Evolutionary conservation across 1,140 invertebrate genomes (phyloP).

Genomic region (Bactericera cockerelli): DNA sequence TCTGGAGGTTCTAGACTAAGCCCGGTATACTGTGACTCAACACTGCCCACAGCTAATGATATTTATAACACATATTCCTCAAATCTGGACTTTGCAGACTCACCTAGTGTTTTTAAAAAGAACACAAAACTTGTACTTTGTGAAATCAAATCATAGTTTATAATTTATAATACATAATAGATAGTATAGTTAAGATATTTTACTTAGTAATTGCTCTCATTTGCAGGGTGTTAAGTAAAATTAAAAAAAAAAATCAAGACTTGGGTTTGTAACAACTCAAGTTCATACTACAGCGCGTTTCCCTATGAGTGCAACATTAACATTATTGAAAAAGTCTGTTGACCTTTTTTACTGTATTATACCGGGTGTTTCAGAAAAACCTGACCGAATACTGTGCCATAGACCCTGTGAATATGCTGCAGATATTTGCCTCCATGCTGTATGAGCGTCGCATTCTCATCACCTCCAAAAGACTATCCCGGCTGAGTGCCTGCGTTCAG

Average conservation of each 20-base stretch:
- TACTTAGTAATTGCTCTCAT: too few species aligned
- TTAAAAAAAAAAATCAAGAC: conserved; percentile 8
- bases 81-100: too few species aligned
- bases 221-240: too few species aligned
- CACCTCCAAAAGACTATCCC: conserved; percentile 66
- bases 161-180: too few species aligned
- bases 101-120: background rate
- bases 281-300: background rate
- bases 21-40: too few species aligned
- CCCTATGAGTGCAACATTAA: background rate
- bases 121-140: background rate
- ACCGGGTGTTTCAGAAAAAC: conserved; percentile 71
- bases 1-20: too few species aligned
- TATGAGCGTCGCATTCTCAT: conserved; percentile 84
- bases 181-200: too few species aligned
- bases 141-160: too few species aligned
- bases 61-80: too few species aligned
- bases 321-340: background rate
- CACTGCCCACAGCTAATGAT: too few species aligned
- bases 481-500: conserved; percentile 83
- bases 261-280: conserved; percentile 7
- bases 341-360: conserved; percentile 21
- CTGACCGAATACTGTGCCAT: conserved; percentile 90
- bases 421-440: conserved; percentile 82
- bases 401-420: conserved; percentile 81